Base-by-base conservation (phyloP, 2,888 invertebrate species). In the Tubulanus polymorphus region DNA sequence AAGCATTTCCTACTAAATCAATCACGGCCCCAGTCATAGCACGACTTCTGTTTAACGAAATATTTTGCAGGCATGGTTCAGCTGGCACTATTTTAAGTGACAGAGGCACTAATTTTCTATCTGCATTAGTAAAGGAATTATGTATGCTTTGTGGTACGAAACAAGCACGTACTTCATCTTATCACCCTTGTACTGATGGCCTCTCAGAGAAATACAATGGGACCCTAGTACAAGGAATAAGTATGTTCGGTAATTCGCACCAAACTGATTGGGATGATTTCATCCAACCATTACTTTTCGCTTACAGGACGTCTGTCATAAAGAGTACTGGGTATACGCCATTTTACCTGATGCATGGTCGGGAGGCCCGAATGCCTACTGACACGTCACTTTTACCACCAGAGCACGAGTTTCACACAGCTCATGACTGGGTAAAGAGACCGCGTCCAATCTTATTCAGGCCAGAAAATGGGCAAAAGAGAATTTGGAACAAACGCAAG, bases 1-100 rank as follows among this genome's bases (percentile, higher is more conserved):
- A 64, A 54, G 63, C 64, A 27, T 54, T 67, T 47, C 65, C 65
- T 20, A 50, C 63, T n/a, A 62, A 61, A 48, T 60, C 61, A 49
- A 63, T 61, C 18, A 61, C 56, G 37, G 32, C 61, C 20, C 55
- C 46, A 35, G 52, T 48, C 1, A 56, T 66, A 23, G 52, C 41
- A 41, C 18, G 23, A 15, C 15, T 41, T 8, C 41, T 41, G 6
- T 18, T 41, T 41, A 23, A 41, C 23, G 6, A 41, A 5, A 41
- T 41, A 8, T 20, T 41, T 8, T 23, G 20, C 5, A 41, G 41
- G 23, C 41, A 41, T 41, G 41, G 41, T 8, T 18, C 41, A 20
- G 20, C 41, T 41, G 41, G 23, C 20, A 41, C 6, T 15, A 5
- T 41, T 15, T 15, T 41, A 23, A 20, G 20, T 41, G 41, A 41